A percentile compares a stretch with the other conserved stretches of the same genome.
phyloP scores from a whole-genome alignment of 2,113 vertebrate genomes.

The Calidris pugnax region DNA sequence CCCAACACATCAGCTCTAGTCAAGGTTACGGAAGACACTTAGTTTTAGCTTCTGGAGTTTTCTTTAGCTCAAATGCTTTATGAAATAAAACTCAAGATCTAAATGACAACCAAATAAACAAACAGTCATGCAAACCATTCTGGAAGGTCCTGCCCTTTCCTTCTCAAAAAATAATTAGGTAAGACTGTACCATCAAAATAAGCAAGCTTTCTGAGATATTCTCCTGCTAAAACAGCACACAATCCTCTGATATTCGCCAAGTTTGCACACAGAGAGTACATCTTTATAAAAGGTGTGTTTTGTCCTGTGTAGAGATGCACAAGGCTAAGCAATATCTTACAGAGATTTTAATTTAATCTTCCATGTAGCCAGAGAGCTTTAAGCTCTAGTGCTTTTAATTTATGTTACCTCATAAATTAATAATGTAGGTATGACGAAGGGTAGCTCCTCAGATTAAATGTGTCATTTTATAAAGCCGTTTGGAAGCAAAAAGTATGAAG shows the following conservation, averaged over 20 bases:
- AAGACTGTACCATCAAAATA: background rate
- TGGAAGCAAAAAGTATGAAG: conserved; percentile 10
- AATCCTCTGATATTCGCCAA: background rate
- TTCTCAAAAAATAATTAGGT: background rate
- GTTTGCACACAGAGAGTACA: background rate
- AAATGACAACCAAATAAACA: background rate
- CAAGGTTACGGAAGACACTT: background rate
- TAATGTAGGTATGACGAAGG: conserved; percentile 41
- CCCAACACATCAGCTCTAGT: background rate
- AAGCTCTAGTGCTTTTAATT: conserved; percentile 65
- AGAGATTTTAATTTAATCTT: conserved; percentile 19
- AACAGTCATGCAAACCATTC: background rate
- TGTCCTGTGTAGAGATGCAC: background rate
- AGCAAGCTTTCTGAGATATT: background rate
- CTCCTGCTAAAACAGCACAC: background rate
- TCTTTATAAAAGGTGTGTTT: background rate
- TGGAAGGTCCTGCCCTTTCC: background rate
- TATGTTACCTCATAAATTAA: conserved; percentile 62
- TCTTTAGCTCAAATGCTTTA: background rate
- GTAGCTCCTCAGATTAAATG: conserved; percentile 48
- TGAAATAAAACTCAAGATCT: background rate
- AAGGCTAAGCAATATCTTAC: background rate
- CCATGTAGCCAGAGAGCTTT: conserved; percentile 31
- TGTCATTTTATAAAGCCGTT: conserved; percentile 33
- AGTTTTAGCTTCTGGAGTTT: background rate